Evolutionary conservation across 2,113 vertebrate genomes (phyloP).

Genomic region (Bufo bufo): DNA sequence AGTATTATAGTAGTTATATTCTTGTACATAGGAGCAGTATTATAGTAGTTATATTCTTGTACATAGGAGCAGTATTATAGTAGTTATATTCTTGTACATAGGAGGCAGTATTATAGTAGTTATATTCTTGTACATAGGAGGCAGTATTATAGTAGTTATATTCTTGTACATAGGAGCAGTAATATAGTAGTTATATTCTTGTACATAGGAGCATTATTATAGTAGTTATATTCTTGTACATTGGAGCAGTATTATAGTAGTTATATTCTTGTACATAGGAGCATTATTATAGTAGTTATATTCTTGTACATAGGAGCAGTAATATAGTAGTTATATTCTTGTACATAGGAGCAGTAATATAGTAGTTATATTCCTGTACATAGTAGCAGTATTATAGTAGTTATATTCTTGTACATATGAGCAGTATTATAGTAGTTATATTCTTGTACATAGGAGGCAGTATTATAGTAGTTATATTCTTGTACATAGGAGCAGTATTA

Average conservation of each 20-base stretch:
- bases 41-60: too few relatives aligned
- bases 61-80: not conserved
- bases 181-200: too few relatives aligned
- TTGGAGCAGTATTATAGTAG: not conserved
- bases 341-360: not conserved
- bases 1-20: too few relatives aligned
- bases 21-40: too few relatives aligned
- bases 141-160: slow-evolving; percentile 9
- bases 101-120: too few relatives aligned
- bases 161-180: not conserved
- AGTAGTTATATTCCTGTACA: not conserved
- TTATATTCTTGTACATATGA: not conserved
- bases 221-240: not conserved
- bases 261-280: not conserved
- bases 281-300: not conserved
- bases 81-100: not conserved
- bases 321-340: not conserved
- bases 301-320: not conserved
- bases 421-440: not conserved
- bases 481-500: not conserved
- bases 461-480: not conserved
- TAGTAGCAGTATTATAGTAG: slow-evolving; percentile 7
- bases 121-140: not conserved
- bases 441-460: not conserved
- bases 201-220: not conserved